Base-by-base conservation (phyloP, 2,797 vertebrate species). In the Nothura maculosa region DNA sequence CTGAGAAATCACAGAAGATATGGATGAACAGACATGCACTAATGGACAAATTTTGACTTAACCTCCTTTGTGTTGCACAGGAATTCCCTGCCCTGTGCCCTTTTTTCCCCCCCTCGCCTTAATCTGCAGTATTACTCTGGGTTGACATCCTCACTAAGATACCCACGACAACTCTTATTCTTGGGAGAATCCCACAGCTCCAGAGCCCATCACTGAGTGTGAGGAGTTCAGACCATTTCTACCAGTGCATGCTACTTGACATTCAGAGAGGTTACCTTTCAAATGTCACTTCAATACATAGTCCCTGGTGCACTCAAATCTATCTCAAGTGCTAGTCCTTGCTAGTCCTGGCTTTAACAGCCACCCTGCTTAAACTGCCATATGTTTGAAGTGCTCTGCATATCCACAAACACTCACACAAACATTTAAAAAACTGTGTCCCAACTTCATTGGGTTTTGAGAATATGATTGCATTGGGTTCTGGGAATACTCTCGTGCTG, bases 341-440 rank as follows among this genome's bases (percentile, higher is more conserved):
- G n/a, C n/a, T n/a, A n/a, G n/a, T n/a, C n/a, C n/a, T n/a, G n/a
- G n/a, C n/a, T n/a, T n/a, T n/a, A n/a, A n/a, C n/a, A 42, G 52
- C 45, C 28, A 27, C 36, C 34, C 25, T 9, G 22, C 1, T 0
- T 4, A 15, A 0, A 0, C 18, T 57, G 36, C 3, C 1, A 0
- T 10, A 15, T 2, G 20, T 34, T 75, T 66, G 20, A 22, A 64
- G 61, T 24, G 3, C 54, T 74, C 0, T 0, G 9, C 76, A 76
- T 2, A 5, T 24, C 17, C 50, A 66, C 38, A 54, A 90, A 34
- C 8, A 52, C 19, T 60, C 30, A 52, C 2, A n/a, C 12, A 20
- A 34, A 52, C 16, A 30, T 91, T 64, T 27, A 66, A 62, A 50
- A 73, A 8, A 78, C 62, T 0, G 1, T 20, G 22, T 58, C 36